These are phyloP conservation scores for Globodera ellingtonae DNA, from an alignment of 1,140 invertebrate species.

Conservation along the genomic window DNA sequence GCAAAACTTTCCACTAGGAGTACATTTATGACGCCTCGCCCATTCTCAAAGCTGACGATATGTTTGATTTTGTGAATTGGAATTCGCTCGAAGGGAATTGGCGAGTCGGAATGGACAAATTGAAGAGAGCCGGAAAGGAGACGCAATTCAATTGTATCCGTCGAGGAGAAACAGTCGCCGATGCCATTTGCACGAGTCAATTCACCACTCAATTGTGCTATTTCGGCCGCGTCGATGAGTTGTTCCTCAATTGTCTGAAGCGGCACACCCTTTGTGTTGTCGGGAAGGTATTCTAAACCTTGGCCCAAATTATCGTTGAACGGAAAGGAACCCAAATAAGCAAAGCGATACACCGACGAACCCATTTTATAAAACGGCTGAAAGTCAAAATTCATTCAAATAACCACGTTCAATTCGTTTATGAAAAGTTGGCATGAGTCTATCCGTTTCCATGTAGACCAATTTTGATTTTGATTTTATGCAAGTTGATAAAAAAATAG, in stretches of 20 bases:
- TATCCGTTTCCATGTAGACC: no score
- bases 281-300: background rate
- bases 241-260: background rate
- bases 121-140: background rate
- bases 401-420: no score
- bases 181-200: background rate
- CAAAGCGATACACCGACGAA: background rate
- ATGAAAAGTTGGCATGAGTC: no score
- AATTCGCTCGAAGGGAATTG: constrained; percentile 12
- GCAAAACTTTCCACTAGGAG: background rate
- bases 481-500: background rate
- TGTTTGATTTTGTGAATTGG: constrained; percentile 1
- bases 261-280: background rate
- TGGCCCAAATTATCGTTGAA: background rate
- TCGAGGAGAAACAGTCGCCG: background rate
- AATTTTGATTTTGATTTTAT: no score
- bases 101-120: background rate
- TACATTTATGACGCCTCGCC: background rate
- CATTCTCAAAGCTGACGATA: background rate
- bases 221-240: background rate
- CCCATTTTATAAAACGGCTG: background rate
- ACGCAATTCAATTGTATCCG: constrained; percentile 1
- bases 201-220: background rate
- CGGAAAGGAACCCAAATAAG: background rate
- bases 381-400: background rate